Base-by-base conservation (phyloP, 2,888 invertebrate genomes). In the Cheilosia grossa region DNA sequence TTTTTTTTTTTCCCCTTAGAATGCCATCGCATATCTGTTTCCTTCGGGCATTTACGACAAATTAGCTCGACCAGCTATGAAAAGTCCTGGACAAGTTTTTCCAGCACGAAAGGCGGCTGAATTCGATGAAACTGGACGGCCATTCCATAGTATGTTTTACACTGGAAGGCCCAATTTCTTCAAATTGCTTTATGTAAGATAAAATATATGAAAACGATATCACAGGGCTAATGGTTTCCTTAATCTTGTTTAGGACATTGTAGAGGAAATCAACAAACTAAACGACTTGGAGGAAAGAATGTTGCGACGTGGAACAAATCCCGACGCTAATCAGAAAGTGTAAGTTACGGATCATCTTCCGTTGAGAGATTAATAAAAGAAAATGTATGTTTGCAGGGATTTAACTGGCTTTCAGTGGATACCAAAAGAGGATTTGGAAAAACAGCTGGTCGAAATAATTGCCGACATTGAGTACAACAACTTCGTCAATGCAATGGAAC, bases 41-140 rank as follows among this genome's bases (percentile, higher is more conserved):
- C 99, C 99, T 5, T 98, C 98, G 78, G 98, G 98, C 6, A 93
- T 99, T 69, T 97, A 94, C 90, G 97, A 97, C 70, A 95, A 94
- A 87, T 94, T 93, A 88, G 98, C 99, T 0, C 94, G 97, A 67
- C 99, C 99, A 0, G 91, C 96, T 17, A 96, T 99, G 97, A 96
- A 95, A 90, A 96, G 96, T 27, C 99, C 99, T 30, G 95, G 95
- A 89, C 95, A 97, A 92, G 93, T 97, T n/a, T 97, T 96, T 92
- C 96, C 97, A 1, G 93, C 94, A 44, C 94, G 94, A 77, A 98
- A 97, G 93, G 97, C 95, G 51, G 98, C 98, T 2, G 96, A 98
- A 91, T 98, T 98, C 93, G 97, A 98, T 92, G 94, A 95, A 90
- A 94, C 95, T 87, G 99, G 99, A 0, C 93, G 98, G 88, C 99